Conservation (phyloP, 2,113 vertebrate species). For the chimpanzee (Pan troglodytes) region NHGRI_mPanTro3-v2.1_pri NC_072401.2:108250001-108250500, state of each 20-base stretch:
- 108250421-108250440: conserved; percentile 57
- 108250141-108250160: conserved; percentile 84
- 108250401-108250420: conserved; percentile 71
- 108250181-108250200: conserved; percentile 87
- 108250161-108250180: conserved; percentile 87
- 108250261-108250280: conserved; percentile 84
- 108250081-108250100: conserved; percentile 83
- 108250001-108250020: background rate
- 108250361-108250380: conserved; percentile 71
- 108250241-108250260: conserved; percentile 89
- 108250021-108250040: conserved; percentile 55
- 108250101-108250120: conserved; percentile 83
- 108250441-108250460: conserved; percentile 53
- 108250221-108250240: conserved; percentile 83
- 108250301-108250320: conserved; percentile 25
- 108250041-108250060: conserved; percentile 69
- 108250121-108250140: conserved; percentile 78
- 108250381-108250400: conserved; percentile 60
- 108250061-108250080: conserved; percentile 72
- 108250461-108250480: conserved; percentile 26
- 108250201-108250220: conserved; percentile 87
- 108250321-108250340: conserved; percentile 62
- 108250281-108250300: conserved; percentile 80
- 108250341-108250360: conserved; percentile 78
- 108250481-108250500: conserved; percentile 59